phyloP scores from a whole-genome alignment of 2,113 vertebrate species.

The Burhinus bistriatus region DNA sequence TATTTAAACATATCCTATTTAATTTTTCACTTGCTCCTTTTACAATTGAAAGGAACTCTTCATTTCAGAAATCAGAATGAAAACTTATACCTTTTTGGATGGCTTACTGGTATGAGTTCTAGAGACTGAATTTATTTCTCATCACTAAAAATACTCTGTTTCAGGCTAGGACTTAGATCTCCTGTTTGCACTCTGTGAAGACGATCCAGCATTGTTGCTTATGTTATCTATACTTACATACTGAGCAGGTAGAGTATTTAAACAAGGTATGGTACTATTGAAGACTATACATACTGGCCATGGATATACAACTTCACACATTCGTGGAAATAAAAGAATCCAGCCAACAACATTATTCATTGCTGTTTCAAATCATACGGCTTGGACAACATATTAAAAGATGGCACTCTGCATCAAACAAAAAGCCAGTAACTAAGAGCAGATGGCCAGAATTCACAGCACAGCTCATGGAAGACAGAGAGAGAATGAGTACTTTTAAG shows the following conservation, averaged over 20 bases:
- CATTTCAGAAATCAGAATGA: background rate
- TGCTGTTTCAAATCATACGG: background rate
- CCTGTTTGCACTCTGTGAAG: background rate
- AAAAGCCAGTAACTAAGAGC: background rate
- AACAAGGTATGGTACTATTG: background rate
- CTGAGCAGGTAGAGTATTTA: background rate
- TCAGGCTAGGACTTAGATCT: background rate
- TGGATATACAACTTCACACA: background rate
- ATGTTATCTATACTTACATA: background rate
- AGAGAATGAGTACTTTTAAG: background rate
- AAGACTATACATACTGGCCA: background rate
- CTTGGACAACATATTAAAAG: background rate
- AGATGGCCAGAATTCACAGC: background rate
- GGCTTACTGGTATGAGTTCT: background rate
- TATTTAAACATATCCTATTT: background rate
- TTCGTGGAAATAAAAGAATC: background rate
- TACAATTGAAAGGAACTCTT: background rate
- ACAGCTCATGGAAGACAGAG: background rate
- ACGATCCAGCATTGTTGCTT: background rate
- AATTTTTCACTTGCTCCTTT: background rate
- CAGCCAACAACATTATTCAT: background rate
- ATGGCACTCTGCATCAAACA: background rate
- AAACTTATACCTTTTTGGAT: background rate
- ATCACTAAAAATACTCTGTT: background rate
- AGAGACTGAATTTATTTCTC: background rate